These are phyloP conservation scores for Hydrolagus colliei DNA, from an alignment of 2,797 vertebrate species.

Conservation along the genomic window DNA sequence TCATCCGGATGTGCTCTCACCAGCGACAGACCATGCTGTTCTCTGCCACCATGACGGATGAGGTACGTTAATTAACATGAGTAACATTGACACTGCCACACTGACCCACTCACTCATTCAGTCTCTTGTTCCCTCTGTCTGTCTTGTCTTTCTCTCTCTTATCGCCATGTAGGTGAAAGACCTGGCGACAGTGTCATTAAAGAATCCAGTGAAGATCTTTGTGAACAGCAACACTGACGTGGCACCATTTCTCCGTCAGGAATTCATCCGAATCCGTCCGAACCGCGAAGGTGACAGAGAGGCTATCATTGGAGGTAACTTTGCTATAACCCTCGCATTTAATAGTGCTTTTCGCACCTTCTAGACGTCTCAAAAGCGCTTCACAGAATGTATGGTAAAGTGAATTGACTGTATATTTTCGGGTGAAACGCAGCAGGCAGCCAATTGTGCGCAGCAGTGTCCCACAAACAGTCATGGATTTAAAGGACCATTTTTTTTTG, in stretches of 20 bases:
- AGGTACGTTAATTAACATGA: slow-evolving; percentile 56
- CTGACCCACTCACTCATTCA: too few relatives aligned
- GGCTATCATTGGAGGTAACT: slow-evolving; percentile 78
- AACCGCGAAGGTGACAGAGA: slow-evolving; percentile 85
- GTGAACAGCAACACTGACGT: slow-evolving; percentile 97
- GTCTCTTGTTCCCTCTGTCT: too few relatives aligned
- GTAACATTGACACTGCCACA: too few relatives aligned
- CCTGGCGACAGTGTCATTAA: slow-evolving; percentile 83
- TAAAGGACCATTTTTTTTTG: too few relatives aligned
- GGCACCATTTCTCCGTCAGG: slow-evolving; percentile 87
- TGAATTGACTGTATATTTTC: too few relatives aligned
- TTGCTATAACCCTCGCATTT: neutral
- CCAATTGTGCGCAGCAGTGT: too few relatives aligned
- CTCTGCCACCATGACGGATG: slow-evolving; percentile 92
- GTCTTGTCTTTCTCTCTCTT: neutral
- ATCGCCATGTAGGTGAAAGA: slow-evolving; percentile 75
- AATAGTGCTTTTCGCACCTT: too few relatives aligned
- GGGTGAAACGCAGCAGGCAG: too few relatives aligned
- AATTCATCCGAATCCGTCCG: slow-evolving; percentile 82
- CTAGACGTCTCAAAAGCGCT: too few relatives aligned
- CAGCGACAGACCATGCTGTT: slow-evolving; percentile 94
- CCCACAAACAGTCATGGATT: too few relatives aligned
- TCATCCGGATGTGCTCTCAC: slow-evolving; percentile 81
- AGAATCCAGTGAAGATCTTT: slow-evolving; percentile 80
- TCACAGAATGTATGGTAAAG: too few relatives aligned